These are phyloP conservation scores for Falco punctatus DNA, from an alignment of 2,113 vertebrate species.

Conservation along the genomic window DNA sequence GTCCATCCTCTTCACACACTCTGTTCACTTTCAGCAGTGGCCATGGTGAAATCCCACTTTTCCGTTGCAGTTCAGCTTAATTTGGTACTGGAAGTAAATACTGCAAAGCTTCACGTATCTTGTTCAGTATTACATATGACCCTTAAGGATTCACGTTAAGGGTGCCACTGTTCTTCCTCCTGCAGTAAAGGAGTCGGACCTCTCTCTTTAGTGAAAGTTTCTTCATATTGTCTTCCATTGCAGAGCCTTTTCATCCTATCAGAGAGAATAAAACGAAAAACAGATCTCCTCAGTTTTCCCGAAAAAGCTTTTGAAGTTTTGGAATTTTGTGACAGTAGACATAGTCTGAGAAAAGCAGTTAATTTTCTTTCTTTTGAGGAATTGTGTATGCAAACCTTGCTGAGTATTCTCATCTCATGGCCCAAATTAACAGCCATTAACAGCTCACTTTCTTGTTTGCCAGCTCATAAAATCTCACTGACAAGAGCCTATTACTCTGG, in stretches of 20 bases:
- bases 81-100: not conserved
- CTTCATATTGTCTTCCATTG: not conserved
- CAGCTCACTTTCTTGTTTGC: not conserved
- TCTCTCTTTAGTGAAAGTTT: not conserved
- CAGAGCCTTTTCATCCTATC: not conserved
- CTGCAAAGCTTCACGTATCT: not conserved
- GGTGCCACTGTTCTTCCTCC: not conserved
- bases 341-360: not conserved
- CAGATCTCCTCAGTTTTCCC: not conserved
- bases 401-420: not conserved
- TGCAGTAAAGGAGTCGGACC: not conserved
- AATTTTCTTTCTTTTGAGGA: not conserved
- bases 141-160: not conserved
- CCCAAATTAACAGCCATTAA: not conserved
- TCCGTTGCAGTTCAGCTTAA: not conserved
- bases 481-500: not conserved
- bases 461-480: not conserved
- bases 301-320: not conserved
- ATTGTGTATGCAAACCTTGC: not conserved
- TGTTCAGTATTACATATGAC: not conserved
- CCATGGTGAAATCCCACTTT: not conserved
- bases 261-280: not conserved
- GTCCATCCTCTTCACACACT: accelerated
- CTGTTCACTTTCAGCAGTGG: not conserved
- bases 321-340: not conserved